Conservation (phyloP, 2,113 vertebrate species). For the Garra rufa region DNA sequence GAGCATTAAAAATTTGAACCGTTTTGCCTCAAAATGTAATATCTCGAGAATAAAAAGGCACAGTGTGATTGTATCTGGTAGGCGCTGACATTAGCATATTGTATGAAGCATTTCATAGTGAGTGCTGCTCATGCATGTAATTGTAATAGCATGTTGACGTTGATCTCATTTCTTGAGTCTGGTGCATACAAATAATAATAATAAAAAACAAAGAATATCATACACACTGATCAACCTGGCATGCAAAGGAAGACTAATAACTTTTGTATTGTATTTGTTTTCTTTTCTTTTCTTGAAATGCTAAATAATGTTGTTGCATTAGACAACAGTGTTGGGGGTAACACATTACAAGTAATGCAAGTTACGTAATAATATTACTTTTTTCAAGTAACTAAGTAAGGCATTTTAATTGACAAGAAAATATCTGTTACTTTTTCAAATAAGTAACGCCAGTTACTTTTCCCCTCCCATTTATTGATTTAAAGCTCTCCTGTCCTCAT, state of each 20-base stretch:
- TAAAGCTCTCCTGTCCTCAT: too few relatives aligned
- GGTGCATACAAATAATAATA: background rate
- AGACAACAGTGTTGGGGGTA: too few relatives aligned
- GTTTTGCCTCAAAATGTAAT: background rate
- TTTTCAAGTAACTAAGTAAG: too few relatives aligned
- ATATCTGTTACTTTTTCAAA: too few relatives aligned
- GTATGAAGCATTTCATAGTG: conserved; percentile 11
- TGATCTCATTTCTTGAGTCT: background rate
- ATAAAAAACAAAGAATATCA: conserved; percentile 10
- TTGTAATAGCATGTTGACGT: conserved; percentile 29
- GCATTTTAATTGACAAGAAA: too few relatives aligned
- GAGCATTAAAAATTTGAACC: background rate
- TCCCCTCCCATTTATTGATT: too few relatives aligned
- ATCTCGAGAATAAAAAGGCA: background rate
- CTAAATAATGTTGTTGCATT: too few relatives aligned
- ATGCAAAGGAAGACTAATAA: background rate
- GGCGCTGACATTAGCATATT: background rate
- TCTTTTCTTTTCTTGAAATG: too few relatives aligned
- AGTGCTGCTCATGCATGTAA: conserved; percentile 24
- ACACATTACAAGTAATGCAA: too few relatives aligned
- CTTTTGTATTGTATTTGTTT: background rate
- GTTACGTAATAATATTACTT: too few relatives aligned
- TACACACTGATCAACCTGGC: background rate
- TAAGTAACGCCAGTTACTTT: too few relatives aligned
- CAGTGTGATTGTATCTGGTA: background rate